phyloP scores from a whole-genome alignment of 2,113 vertebrate species.

The Todiramphus chloris region DNA sequence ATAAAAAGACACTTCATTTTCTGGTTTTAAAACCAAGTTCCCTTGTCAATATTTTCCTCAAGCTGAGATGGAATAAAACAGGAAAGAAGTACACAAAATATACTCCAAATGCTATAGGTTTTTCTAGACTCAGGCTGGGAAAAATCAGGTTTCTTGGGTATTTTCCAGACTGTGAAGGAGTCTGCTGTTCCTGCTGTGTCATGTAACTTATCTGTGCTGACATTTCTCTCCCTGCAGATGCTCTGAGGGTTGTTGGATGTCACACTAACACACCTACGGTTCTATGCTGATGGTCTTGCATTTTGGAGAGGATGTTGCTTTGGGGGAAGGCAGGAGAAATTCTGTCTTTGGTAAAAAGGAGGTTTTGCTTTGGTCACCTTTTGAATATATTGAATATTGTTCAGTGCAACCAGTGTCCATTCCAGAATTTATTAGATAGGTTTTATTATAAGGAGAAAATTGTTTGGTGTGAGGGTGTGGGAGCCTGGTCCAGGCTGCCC shows the following conservation, averaged over 20 bases:
- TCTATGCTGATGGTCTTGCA: fast-evolving
- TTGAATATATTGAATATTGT: neutral
- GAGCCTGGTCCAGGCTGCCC: too few relatives aligned
- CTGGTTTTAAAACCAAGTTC: neutral
- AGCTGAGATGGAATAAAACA: neutral
- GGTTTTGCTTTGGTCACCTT: neutral
- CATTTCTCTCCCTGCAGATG: neutral
- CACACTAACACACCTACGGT: neutral
- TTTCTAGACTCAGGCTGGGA: neutral
- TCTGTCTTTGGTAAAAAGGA: neutral
- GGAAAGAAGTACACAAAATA: neutral
- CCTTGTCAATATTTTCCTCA: neutral
- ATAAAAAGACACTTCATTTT: neutral
- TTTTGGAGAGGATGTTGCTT: neutral
- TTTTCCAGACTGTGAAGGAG: neutral
- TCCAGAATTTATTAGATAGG: neutral
- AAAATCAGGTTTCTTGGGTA: neutral
- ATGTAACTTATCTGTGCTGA: neutral
- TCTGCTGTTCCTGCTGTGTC: neutral
- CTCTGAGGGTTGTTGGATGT: neutral
- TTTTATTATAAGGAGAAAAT: neutral
- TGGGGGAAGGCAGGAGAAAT: neutral
- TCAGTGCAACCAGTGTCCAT: neutral
- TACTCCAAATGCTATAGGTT: neutral
- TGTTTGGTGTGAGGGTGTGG: too few relatives aligned